Conservation (phyloP, 2,888 invertebrate genomes). For the Zaprionus lineosus region DNA sequence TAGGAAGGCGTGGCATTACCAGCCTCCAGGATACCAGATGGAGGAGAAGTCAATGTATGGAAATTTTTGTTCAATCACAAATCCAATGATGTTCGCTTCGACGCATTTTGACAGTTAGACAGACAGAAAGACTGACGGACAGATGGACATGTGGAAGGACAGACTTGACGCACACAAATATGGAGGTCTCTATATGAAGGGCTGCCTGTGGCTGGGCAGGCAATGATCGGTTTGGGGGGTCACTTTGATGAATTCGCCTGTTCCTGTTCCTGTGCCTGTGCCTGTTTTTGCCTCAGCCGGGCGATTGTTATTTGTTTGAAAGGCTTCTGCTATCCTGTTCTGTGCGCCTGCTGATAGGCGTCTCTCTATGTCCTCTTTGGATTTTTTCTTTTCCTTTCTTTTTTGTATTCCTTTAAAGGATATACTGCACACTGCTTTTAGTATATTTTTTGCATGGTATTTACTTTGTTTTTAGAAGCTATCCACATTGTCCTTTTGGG, state of each 20-base stretch:
- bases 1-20: too few relatives aligned
- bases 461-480: not conserved
- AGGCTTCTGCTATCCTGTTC: slow-evolving; percentile 38
- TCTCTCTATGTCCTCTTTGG: not conserved
- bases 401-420: too few relatives aligned
- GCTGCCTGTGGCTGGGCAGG: too few relatives aligned
- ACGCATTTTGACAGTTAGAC: slow-evolving; percentile 81
- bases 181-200: too few relatives aligned
- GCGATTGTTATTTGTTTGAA: slow-evolving; percentile 68
- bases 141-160: not conserved
- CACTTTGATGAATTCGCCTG: slow-evolving; percentile 68
- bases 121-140: slow-evolving; percentile 46
- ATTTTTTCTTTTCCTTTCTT: not conserved
- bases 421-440: slow-evolving; percentile 28
- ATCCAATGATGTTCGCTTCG: slow-evolving; percentile 82
- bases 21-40: not conserved
- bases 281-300: too few relatives aligned
- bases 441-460: slow-evolving; percentile 22
- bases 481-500: slow-evolving; percentile 2
- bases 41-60: slow-evolving; percentile 69
- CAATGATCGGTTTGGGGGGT: slow-evolving; percentile 8
- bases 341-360: slow-evolving; percentile 35
- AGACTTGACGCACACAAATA: slow-evolving; percentile 7
- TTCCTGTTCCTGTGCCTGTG: slow-evolving; percentile 20
- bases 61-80: slow-evolving; percentile 79